These are phyloP conservation scores for Archocentrus centrarchus DNA, from an alignment of 2,113 vertebrate species.

Conservation along the genomic window DNA sequence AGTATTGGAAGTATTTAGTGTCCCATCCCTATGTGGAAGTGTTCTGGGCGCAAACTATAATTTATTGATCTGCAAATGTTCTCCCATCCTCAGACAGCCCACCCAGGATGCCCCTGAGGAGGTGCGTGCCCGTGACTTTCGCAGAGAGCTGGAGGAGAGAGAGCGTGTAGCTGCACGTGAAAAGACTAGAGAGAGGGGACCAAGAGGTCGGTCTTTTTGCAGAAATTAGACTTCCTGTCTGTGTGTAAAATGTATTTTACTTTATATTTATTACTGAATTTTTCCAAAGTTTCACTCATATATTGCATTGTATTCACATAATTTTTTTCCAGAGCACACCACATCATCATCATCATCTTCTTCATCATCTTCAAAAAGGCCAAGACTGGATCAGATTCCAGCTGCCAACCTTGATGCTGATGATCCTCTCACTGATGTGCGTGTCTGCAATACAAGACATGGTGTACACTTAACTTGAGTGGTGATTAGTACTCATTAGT, in stretches of 20 bases:
- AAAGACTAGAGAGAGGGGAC: slow-evolving; percentile 92
- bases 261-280: background rate
- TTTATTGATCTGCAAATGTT: background rate
- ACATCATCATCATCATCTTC: slow-evolving; percentile 83
- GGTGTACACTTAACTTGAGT: background rate
- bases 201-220: slow-evolving; percentile 83
- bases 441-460: slow-evolving; percentile 37
- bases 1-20: background rate
- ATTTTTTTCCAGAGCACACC: slow-evolving; percentile 87
- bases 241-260: background rate
- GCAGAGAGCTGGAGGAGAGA: slow-evolving; percentile 95
- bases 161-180: slow-evolving; percentile 90
- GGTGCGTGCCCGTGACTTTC: slow-evolving; percentile 94
- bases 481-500: background rate
- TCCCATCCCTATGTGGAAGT: background rate
- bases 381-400: slow-evolving; percentile 96
- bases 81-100: slow-evolving; percentile 82
- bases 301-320: background rate
- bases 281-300: background rate
- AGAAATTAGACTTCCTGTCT: background rate
- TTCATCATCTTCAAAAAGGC: slow-evolving; percentile 95
- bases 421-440: slow-evolving; percentile 96
- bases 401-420: slow-evolving; percentile 98
- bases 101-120: slow-evolving; percentile 98
- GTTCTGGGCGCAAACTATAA: background rate